Evolutionary conservation across 2,797 vertebrate species (phyloP).

Genomic region (Anas bernieri): DNA sequence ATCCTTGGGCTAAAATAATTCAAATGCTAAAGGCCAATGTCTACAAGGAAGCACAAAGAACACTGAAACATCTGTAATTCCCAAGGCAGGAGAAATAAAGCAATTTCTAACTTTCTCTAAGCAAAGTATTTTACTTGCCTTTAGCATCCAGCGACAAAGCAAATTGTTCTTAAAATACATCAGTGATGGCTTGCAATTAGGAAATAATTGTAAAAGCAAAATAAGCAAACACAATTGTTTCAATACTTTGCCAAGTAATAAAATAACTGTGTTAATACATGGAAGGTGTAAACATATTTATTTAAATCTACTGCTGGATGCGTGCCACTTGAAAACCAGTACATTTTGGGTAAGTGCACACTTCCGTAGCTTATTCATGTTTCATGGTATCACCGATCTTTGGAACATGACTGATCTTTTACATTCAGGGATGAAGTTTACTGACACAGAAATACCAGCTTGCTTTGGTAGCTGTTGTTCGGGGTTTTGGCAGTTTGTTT

Average conservation of each 20-base stretch:
- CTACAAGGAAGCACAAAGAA: not conserved
- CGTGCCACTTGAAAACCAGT: not conserved
- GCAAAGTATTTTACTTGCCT: not conserved
- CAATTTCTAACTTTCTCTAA: constrained; percentile 9
- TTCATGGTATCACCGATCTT: not conserved
- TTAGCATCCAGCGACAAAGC: not conserved
- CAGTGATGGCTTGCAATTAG: not conserved
- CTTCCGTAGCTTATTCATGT: not conserved
- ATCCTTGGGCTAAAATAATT: constrained; percentile 43
- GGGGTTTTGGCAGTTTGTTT: not conserved
- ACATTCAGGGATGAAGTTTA: not conserved
- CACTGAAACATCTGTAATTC: not conserved
- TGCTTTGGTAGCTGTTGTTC: not conserved
- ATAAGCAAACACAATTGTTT: constrained; percentile 13
- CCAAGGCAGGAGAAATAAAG: not conserved
- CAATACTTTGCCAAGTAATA: constrained; percentile 1
- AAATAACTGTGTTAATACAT: not conserved
- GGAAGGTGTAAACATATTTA: not conserved
- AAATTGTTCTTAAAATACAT: constrained; percentile 36
- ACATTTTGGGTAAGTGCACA: not conserved
- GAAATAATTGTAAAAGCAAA: constrained; percentile 14
- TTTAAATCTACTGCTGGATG: not conserved
- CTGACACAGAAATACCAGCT: not conserved
- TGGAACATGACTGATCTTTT: not conserved
- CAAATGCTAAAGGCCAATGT: not conserved